Percentiles rank a stretch among this genome's conserved stretches.
Evolutionary conservation across 2,113 vertebrate genomes (phyloP).

Genomic region (Ciconia boyciana): DNA sequence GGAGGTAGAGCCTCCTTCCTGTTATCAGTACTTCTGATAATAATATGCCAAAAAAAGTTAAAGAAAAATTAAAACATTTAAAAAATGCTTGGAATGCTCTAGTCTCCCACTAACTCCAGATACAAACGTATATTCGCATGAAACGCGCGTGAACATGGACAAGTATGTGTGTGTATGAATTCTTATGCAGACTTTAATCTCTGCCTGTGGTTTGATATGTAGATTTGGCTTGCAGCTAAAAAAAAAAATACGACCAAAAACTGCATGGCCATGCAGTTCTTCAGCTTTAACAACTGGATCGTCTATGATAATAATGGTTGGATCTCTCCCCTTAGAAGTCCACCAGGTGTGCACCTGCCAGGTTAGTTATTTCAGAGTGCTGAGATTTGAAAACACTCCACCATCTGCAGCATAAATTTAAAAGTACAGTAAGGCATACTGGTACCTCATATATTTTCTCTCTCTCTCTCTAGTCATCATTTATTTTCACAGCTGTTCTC

Average conservation of each 20-base stretch:
- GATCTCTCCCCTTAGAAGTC: constrained; percentile 33
- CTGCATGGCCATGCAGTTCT: background rate
- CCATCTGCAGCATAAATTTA: constrained; percentile 62
- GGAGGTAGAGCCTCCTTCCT: constrained; percentile 18
- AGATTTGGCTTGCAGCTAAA: background rate
- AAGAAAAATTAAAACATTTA: background rate
- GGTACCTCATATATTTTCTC: constrained; percentile 53
- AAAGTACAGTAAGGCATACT: constrained; percentile 49
- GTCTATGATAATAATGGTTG: constrained; percentile 9
- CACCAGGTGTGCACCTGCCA: constrained; percentile 58
- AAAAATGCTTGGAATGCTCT: background rate
- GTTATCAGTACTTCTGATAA: background rate
- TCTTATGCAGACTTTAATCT: background rate
- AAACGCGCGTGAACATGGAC: background rate
- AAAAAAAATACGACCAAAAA: background rate
- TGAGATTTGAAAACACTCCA: constrained; percentile 36
- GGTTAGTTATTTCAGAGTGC: constrained; percentile 52
- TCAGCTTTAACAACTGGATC: constrained; percentile 5
- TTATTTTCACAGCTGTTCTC: constrained; percentile 66
- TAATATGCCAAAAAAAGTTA: background rate
- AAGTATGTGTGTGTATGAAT: background rate
- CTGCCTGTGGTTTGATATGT: background rate
- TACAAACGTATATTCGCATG: background rate
- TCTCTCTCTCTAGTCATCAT: constrained; percentile 48
- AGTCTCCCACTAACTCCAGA: background rate